Evolutionary conservation across 1,140 invertebrate species (phyloP), one percentile per base, ranked within the genome.

Genomic region (Heliothis virescens): DNA sequence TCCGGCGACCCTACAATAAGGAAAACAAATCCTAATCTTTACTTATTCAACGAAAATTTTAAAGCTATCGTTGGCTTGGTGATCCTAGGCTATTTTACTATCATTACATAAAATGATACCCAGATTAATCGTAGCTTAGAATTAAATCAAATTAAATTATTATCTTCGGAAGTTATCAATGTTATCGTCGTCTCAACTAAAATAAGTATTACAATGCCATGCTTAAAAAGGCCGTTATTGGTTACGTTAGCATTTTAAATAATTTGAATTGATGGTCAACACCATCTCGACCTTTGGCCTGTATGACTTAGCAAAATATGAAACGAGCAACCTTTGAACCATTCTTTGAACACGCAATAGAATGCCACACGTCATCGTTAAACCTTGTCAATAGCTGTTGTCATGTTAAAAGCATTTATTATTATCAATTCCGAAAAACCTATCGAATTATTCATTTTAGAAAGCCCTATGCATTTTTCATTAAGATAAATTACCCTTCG

Each of bases 231-330:
- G 34, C 34, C 34, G 34, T 41, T 41, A 41, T 9, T 41, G 9
- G 34, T 41, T 11, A 12, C 13, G n/a, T 18, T 26, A 3, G 2
- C 4, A 59, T 12, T 65, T 18, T 11, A 65, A 47, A 47, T n/a
- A 48, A n/a, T n/a, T 48, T 16, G 10, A 63, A 48, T 65, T 48
- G 9, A 47, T 47, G 4, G 41, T 65, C n/a, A 18, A 48, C 9
- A 34, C 9, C 34, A 18, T 48, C 63, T 67, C 48, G 63, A 67
- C 63, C 41, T 67, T 48, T 18, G 41, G 2, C 29, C 41, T 12
- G 41, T 48, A 48, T 67, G 63, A 67, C 63, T 67, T 48, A 41
- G 5, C 63, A 13, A 48, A 67, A 67, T 48, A 9, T 48, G 34
- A 41, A 18, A 48, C 16, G 41, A 21, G 10, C 9, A 67, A 16